These are phyloP conservation scores for Ooceraea biroi DNA, from an alignment of 1,140 invertebrate genomes.

Conservation along the genomic window DNA sequence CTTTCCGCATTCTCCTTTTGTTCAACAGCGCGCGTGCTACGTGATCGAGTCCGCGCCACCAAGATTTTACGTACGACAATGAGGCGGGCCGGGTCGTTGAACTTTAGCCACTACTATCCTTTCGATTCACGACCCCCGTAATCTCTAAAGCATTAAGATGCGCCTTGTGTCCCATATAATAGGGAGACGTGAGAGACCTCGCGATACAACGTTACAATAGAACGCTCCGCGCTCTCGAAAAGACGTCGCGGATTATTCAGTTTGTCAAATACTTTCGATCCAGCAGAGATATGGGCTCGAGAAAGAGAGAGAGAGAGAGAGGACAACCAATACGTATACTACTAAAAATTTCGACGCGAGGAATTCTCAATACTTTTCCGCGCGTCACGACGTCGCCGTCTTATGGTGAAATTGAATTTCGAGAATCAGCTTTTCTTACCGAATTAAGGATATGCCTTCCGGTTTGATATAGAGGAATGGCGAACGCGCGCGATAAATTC, in stretches of 20 bases:
- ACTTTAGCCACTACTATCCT: slow-evolving; percentile 66
- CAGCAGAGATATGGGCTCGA: too few species aligned
- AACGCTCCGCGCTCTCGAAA: background rate
- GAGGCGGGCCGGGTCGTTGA: slow-evolving; percentile 77
- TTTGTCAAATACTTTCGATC: background rate
- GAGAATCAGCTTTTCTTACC: slow-evolving; percentile 7
- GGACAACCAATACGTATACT: too few species aligned
- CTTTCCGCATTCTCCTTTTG: slow-evolving; percentile 29
- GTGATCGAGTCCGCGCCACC: slow-evolving; percentile 69
- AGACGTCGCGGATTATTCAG: background rate
- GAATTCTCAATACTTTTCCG: background rate
- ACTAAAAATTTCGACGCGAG: too few species aligned
- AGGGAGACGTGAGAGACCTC: too few species aligned
- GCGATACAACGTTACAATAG: background rate
- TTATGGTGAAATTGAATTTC: background rate
- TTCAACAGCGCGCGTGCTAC: slow-evolving; percentile 50
- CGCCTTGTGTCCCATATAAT: slow-evolving; percentile 13
- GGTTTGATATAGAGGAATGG: background rate
- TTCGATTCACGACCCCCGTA: slow-evolving; percentile 47
- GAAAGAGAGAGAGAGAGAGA: too few species aligned
- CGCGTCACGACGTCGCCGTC: background rate
- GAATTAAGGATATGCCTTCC: background rate
- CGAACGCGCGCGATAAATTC: slow-evolving; percentile 29
- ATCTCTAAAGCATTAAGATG: slow-evolving; percentile 34
- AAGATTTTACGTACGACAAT: slow-evolving; percentile 77